These are phyloP conservation scores for Labia minor DNA, from an alignment of 2,888 invertebrate species.

Conservation along the genomic window DNA sequence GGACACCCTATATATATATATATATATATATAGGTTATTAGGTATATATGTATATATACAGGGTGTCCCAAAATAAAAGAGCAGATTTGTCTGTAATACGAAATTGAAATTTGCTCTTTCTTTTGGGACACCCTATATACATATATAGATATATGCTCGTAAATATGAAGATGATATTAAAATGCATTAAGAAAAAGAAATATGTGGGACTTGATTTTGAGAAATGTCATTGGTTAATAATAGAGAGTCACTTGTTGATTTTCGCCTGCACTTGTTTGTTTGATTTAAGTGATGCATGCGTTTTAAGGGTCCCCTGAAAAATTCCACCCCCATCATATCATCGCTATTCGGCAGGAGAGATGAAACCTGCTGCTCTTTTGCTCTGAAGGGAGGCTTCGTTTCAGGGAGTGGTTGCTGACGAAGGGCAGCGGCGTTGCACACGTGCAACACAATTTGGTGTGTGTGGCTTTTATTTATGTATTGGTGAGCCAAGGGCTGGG, in stretches of 20 bases:
- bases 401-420: neutral
- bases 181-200: too few relatives aligned
- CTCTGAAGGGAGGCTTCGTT: neutral
- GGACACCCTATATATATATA: too few relatives aligned
- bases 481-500: neutral
- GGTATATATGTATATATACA: too few relatives aligned
- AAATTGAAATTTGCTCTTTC: too few relatives aligned
- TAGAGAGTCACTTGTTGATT: neutral
- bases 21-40: too few relatives aligned
- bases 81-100: too few relatives aligned
- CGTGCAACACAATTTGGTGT: neutral
- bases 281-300: neutral
- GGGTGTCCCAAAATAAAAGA: too few relatives aligned
- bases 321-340: neutral
- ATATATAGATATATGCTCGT: too few relatives aligned
- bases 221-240: neutral
- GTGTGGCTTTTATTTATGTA: too few relatives aligned
- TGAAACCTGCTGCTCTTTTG: neutral
- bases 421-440: neutral
- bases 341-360: neutral
- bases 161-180: too few relatives aligned
- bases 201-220: too few relatives aligned
- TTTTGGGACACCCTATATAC: too few relatives aligned
- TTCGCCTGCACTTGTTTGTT: conserved; percentile 13
- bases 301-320: neutral